Base-by-base conservation (phyloP, 2,888 invertebrate species). In the Agriopis marginaria region DNA sequence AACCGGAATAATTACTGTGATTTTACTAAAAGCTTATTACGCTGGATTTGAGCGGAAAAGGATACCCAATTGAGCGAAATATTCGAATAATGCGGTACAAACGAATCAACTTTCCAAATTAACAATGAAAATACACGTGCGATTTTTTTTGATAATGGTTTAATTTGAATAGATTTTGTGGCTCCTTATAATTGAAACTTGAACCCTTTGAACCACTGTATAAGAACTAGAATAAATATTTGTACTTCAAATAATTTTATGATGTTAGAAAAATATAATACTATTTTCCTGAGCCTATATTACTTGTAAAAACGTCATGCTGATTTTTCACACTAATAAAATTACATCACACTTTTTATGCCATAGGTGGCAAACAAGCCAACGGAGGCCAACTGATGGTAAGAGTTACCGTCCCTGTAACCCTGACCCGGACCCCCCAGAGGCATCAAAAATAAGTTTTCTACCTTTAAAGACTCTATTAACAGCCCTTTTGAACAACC, bases 1-100 rank as follows among this genome's bases (percentile, higher is more conserved):
- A 66, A 49, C 54, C 44, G 54, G 39, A 66, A 63, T 63, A 70
- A 70, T 70, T 70, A 66, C 65, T 42, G 47, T 39, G 62, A 63
- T 70, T 66, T 66, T 44, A 59, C 53, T 58, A 63, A 66, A 66
- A 70, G 69, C 70, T 70, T 40, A 63, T 63, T 62, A 65, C 47
- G 53, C n/a, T 39, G 65, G 44, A 49, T 39, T 44, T 17, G 39
- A 63, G 66, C 49, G 49, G 14, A 59, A 66, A 59, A 45, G 54
- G 68, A 63, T 68, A 64, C 50, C 60, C 66, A 70, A 66, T 66
- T 54, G 49, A 49, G 55, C 40, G 55, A 32, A 61, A 63, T 49
- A 47, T n/a, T 0, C 12, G 14, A 60, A 60, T 45, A 17, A 58
- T 49, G 39, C 49, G 32, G 32, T 47, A 60, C 59, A 60, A 47